Evolutionary conservation across 2,888 invertebrate genomes (phyloP).

Genomic region (Lamellibrachia satsuma): DNA sequence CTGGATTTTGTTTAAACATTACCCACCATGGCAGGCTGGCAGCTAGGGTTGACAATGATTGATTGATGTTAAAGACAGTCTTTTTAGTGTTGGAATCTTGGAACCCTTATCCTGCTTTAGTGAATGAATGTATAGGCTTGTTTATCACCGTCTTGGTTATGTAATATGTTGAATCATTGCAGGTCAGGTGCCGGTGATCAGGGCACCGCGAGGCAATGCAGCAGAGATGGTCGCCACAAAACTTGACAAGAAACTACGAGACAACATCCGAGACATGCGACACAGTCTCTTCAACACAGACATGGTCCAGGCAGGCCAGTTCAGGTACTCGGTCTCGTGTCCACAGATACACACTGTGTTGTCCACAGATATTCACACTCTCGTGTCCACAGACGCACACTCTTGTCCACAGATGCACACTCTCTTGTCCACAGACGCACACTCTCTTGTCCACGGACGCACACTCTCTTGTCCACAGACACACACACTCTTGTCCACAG

Average conservation of each 20-base stretch:
- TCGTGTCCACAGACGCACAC: too few relatives aligned
- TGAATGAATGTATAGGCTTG: neutral
- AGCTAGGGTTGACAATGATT: too few relatives aligned
- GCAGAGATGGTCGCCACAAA: conserved; percentile 98
- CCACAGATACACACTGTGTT: neutral
- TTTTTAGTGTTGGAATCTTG: too few relatives aligned
- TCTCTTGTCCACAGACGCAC: too few relatives aligned
- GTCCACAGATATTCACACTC: too few relatives aligned
- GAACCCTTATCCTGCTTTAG: neutral
- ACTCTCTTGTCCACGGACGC: too few relatives aligned
- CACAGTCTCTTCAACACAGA: conserved; percentile 86
- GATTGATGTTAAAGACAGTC: too few relatives aligned
- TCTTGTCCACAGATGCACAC: too few relatives aligned
- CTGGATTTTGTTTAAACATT: too few relatives aligned
- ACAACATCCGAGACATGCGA: conserved; percentile 94
- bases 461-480: too few relatives aligned
- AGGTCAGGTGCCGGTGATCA: conserved; percentile 87
- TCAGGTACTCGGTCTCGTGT: conserved; percentile 46
- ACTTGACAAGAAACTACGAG: conserved; percentile 94
- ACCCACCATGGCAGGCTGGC: too few relatives aligned
- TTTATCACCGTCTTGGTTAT: neutral
- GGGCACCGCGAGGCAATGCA: conserved; percentile 93
- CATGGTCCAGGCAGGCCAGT: conserved; percentile 71
- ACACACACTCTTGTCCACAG: too few relatives aligned
- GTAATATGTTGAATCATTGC: conserved; percentile 13